Percentiles rank a stretch among this genome's conserved stretches.
These are phyloP conservation scores for Bolinopsis microptera DNA, from an alignment of 37 sponge, comb jelly and placozoan species.

Conservation along the genomic window DNA sequence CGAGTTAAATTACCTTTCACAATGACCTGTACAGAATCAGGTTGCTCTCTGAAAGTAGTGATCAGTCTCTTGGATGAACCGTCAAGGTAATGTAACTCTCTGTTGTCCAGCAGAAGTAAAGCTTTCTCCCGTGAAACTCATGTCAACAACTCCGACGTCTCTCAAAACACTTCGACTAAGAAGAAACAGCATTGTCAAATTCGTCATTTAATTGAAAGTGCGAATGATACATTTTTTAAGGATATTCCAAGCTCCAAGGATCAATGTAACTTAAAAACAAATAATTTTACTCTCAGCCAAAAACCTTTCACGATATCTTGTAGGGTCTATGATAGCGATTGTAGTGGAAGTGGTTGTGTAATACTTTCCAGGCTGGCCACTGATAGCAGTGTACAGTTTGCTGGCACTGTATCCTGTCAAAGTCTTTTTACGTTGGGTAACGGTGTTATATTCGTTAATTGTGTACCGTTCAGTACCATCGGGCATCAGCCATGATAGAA, in stretches of 20 bases:
- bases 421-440: not conserved
- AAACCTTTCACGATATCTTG: not conserved
- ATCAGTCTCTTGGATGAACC: not conserved
- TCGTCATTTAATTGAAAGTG: too few species aligned
- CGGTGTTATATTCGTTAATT: not conserved
- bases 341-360: not conserved
- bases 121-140: not conserved
- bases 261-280: too few species aligned
- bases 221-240: too few species aligned
- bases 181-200: too few species aligned
- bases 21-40: not conserved
- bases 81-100: not conserved
- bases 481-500: not conserved
- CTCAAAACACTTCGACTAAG: not conserved
- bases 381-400: not conserved
- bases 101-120: not conserved
- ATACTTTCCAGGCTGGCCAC: not conserved
- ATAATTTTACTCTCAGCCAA: too few species aligned
- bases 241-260: too few species aligned
- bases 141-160: not conserved
- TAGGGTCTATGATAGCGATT: not conserved
- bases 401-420: not conserved
- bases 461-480: not conserved
- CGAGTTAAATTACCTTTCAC: not conserved
- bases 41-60: not conserved